phyloP scores from a whole-genome alignment of 2,797 vertebrate genomes.

The Argyrosomus regius region DNA sequence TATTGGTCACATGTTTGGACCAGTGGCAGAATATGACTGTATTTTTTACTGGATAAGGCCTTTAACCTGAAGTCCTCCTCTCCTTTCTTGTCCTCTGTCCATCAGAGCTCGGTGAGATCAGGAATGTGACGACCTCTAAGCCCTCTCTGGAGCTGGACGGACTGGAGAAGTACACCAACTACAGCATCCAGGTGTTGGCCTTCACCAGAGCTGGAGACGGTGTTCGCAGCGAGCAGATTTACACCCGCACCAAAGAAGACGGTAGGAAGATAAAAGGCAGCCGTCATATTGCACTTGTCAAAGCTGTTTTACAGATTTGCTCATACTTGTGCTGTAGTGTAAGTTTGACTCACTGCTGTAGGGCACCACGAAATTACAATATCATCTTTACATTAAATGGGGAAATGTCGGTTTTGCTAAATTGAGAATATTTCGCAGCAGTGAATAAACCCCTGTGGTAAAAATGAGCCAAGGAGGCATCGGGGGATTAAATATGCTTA shows the following conservation, averaged over 20 bases:
- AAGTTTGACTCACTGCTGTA: background rate
- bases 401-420: conserved; percentile 11
- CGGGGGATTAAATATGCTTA: conserved; percentile 23
- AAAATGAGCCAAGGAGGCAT: conserved; percentile 17
- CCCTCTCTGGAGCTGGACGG: conserved; percentile 94
- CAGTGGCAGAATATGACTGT: conserved; percentile 6
- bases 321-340: conserved; percentile 1
- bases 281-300: background rate
- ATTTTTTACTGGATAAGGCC: conserved; percentile 9
- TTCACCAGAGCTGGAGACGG: conserved; percentile 97
- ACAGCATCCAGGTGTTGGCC: conserved; percentile 96
- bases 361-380: conserved; percentile 11
- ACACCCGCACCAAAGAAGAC: conserved; percentile 97
- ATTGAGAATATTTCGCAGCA: conserved; percentile 17
- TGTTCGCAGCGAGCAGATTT: conserved; percentile 96
- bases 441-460: conserved; percentile 15
- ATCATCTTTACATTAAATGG: conserved; percentile 23
- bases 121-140: conserved; percentile 94
- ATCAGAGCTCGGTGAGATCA: conserved; percentile 95
- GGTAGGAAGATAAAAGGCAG: conserved; percentile 79
- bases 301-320: background rate
- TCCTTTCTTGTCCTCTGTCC: background rate
- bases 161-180: conserved; percentile 98
- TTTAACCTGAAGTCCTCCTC: conserved; percentile 7
- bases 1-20: conserved; percentile 15